Evolutionary conservation across 2,888 invertebrate genomes (phyloP), one percentile per base, ranked within the genome.

Genomic region (Bombyx huttoni): DNA sequence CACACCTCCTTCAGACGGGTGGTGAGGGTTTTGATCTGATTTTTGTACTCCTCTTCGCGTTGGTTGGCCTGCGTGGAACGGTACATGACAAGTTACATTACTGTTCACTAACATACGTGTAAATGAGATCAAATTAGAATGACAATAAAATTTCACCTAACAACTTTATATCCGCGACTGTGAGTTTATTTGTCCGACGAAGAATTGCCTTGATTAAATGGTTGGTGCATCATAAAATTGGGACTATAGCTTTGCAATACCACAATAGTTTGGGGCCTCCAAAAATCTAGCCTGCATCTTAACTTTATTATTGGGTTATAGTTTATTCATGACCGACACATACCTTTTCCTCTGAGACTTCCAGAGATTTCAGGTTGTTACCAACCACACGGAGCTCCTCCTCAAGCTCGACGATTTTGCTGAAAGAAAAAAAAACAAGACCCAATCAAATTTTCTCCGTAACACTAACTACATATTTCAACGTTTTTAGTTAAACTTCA

Each of bases 281-380:
- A 13, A 46, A 10, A 5, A 46, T 35, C 45, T 50, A 50, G 40
- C 45, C 24, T 58, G 53, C 53, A 49, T 49, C 48, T 49, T 10
- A 50, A 49, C 50, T 45, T 52, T 49, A 48, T 24, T 24, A 24
- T 24, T 13, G 49, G 40, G 13, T 54, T 53, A 49, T 53, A 57
- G 46, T 51, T 56, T 55, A 59, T 49, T 50, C 54, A 56, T 53
- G 54, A 60, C 55, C 49, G 51, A 45, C 58, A 81, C 89, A 89
- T 94, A 98, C 98, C 96, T 98, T 99, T 91, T 98, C 98, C 91
- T 99, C 98, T 77, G 97, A 98, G 83, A 99, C 98, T 92, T 99
- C 99, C 84, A 99, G 95, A 83, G 99, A 99, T 91, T 99, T 99
- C 92, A 99, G 92, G 94, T 99, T 99, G 94, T 99, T 99, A 85